A percentile compares a stretch with the other conserved stretches of the same genome.
Evolutionary conservation across 2,797 vertebrate species (phyloP).

Genomic region (Etheostoma nigrum): DNA sequence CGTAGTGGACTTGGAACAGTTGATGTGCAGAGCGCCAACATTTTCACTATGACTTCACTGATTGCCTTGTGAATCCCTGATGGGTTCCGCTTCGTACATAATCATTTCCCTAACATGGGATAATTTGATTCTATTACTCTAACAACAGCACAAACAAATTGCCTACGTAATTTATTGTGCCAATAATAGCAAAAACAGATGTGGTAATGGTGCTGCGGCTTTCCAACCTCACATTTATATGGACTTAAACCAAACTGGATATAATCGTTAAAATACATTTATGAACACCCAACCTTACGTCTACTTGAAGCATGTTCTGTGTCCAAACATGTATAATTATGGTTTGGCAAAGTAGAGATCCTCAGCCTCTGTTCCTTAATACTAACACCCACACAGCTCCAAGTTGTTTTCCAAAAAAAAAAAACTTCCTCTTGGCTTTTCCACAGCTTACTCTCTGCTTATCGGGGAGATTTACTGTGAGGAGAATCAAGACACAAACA

Average conservation of each 20-base stretch:
- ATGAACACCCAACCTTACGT: conserved; percentile 66
- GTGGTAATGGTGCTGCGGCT: conserved; percentile 73
- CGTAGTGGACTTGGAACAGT: conserved; percentile 66
- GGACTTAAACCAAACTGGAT: conserved; percentile 74
- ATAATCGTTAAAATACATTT: conserved; percentile 76
- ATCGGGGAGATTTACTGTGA: conserved; percentile 56
- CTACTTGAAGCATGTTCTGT: conserved; percentile 64
- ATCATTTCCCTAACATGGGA: conserved; percentile 82
- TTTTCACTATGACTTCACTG: conserved; percentile 78
- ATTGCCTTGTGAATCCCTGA: conserved; percentile 82
- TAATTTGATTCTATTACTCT: conserved; percentile 84
- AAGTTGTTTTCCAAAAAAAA: conserved; percentile 43
- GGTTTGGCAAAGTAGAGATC: conserved; percentile 66
- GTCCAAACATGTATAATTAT: conserved; percentile 78
- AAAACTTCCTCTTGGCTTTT: conserved; percentile 53
- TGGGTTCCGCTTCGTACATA: conserved; percentile 81
- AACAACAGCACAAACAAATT: conserved; percentile 85
- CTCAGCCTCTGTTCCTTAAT: conserved; percentile 64
- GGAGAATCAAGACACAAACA: conserved; percentile 46
- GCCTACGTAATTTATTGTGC: conserved; percentile 83
- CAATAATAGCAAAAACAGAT: conserved; percentile 85
- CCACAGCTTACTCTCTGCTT: conserved; percentile 40
- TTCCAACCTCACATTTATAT: conserved; percentile 78
- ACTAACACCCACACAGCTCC: conserved; percentile 62
- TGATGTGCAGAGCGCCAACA: conserved; percentile 67